Base-by-base conservation (phyloP, 2,888 invertebrate species). In the Phyto melanocephala region DNA sequence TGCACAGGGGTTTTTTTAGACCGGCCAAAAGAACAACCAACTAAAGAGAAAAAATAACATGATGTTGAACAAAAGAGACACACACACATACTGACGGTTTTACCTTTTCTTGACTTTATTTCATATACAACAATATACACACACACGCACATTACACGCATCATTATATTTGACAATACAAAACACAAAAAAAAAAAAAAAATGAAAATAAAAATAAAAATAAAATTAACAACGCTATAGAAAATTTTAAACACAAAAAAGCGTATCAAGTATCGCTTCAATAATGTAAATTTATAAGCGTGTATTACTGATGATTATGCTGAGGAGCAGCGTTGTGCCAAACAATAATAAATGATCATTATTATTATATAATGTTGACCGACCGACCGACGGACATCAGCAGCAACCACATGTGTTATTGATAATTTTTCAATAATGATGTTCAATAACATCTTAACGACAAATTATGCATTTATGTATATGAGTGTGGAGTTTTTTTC, bases 111-210 rank as follows among this genome's bases (percentile, higher is more conserved):
- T 68, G 22, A 56, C 56, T 62, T 50, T 4, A 22, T 15, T 28
- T 28, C 6, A 54, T 13, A 22, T 10, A 63, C 37, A n/a, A n/a
- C n/a, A n/a, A n/a, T n/a, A 58, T 33, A 33, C 33, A 47, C 45
- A 50, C 40, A 11, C 40, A 45, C 13, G n/a, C 17, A 86, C 85
- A 88, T 89, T 88, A 89, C 87, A 89, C 88, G 89, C 87, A 87
- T 89, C 88, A 89, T 89, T 89, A 88, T 47, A 71, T 79, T 70
- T 71, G 87, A 65, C 77, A 83, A 85, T 85, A 84, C 78, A 78
- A 81, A 83, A 42, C 10, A 40, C 40, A 84, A 76, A 74, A n/a
- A n/a, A n/a, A n/a, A n/a, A n/a, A 79, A 71, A 52, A 45, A 35
- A 65, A 70, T 15, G 47, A 47, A 17, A 54, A 52, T 13, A 37